phyloP scores from a whole-genome alignment of 2,113 vertebrate genomes.

The Paradisaea rubra region DNA sequence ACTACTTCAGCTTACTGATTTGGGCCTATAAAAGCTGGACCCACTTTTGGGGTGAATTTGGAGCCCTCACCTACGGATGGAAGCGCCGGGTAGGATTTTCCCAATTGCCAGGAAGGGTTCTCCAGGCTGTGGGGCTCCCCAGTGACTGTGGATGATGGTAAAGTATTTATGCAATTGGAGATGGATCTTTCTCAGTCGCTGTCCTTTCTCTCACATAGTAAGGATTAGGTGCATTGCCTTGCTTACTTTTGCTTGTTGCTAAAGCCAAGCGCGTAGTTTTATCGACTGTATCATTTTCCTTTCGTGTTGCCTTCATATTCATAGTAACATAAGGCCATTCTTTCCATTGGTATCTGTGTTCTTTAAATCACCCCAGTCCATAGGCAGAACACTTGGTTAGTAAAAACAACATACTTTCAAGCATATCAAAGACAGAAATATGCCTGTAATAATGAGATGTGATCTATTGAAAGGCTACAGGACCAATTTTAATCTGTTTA shows the following conservation, averaged over 20 bases:
- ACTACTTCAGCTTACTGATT: background rate
- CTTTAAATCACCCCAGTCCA: background rate
- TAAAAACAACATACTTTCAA: background rate
- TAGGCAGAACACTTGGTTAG: background rate
- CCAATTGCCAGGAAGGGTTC: background rate
- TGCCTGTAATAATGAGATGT: background rate
- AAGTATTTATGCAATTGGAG: background rate
- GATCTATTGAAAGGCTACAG: background rate
- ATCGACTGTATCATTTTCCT: background rate
- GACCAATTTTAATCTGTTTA: background rate
- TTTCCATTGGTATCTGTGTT: background rate
- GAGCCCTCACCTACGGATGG: background rate
- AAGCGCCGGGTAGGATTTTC: rapidly evolving
- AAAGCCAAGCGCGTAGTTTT: background rate
- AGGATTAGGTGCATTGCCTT: background rate
- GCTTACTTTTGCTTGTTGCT: background rate
- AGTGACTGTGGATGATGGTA: background rate
- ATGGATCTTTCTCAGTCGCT: background rate
- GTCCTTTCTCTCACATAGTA: background rate
- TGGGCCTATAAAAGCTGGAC: background rate
- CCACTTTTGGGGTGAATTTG: background rate
- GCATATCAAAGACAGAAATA: background rate
- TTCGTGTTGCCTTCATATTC: background rate
- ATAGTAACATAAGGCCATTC: background rate
- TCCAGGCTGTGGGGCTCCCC: background rate